A percentile compares a stretch with the other conserved stretches of the same genome.
Evolutionary conservation across 2,113 vertebrate genomes (phyloP).

Genomic region (Origma solitaria): DNA sequence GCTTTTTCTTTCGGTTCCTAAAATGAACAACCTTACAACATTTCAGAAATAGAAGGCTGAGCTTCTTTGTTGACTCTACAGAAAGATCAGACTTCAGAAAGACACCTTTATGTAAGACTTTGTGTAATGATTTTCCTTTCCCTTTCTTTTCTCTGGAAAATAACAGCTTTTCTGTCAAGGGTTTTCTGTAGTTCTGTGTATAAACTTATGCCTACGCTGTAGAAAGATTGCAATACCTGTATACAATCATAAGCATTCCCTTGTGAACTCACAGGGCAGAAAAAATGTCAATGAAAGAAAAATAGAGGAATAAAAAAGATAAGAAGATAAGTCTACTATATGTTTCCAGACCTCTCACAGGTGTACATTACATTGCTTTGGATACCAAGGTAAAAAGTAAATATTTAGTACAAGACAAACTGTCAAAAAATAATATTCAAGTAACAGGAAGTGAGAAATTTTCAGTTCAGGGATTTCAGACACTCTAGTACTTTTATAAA

Average conservation of each 20-base stretch:
- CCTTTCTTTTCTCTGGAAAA: not conserved
- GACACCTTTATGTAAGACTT: not conserved
- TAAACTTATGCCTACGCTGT: not conserved
- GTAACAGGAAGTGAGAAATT: not conserved
- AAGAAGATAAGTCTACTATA: not conserved
- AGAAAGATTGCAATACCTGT: not conserved
- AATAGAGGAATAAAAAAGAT: not conserved
- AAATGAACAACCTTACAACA: not conserved
- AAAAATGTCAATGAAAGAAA: not conserved
- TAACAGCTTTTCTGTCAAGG: not conserved
- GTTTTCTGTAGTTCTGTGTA: not conserved
- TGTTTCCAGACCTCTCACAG: not conserved
- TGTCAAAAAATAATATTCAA: not conserved
- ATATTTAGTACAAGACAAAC: not conserved
- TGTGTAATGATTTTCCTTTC: not conserved
- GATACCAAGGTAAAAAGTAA: not conserved
- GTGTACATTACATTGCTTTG: not conserved
- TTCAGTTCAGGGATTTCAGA: not conserved
- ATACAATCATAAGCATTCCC: not conserved
- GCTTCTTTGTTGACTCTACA: not conserved
- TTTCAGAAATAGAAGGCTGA: not conserved
- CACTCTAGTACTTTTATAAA: not conserved
- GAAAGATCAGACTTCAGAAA: not conserved
- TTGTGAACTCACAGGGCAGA: not conserved
- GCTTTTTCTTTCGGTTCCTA: not conserved